Evolutionary conservation across 2,888 invertebrate genomes (phyloP).

Genomic region (Melanargia galathea): DNA sequence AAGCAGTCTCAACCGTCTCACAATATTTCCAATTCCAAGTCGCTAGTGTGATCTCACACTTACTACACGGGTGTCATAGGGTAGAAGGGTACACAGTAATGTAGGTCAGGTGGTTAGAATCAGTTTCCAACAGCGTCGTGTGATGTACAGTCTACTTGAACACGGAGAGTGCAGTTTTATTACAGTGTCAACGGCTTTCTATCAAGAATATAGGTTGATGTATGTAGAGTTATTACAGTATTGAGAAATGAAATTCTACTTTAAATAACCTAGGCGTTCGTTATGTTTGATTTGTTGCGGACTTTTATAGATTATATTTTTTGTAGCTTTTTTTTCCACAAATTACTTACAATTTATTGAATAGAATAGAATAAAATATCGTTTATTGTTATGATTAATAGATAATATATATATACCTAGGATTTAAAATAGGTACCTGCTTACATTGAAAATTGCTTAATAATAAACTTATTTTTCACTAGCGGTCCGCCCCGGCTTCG

Average conservation of each 20-base stretch:
- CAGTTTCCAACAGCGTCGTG: slow-evolving; percentile 36
- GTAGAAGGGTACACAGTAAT: slow-evolving; percentile 35
- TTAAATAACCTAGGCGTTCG: slow-evolving; percentile 4
- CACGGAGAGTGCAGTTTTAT: slow-evolving; percentile 18
- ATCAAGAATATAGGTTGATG: slow-evolving; percentile 9
- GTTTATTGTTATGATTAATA: no score
- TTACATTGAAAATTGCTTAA: no score
- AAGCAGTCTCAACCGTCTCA: neutral
- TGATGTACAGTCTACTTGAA: slow-evolving; percentile 30
- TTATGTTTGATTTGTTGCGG: slow-evolving; percentile 10
- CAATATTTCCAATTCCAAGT: neutral
- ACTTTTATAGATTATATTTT: neutral
- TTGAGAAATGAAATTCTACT: slow-evolving; percentile 8
- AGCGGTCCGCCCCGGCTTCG: no score
- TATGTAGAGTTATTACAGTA: slow-evolving; percentile 13
- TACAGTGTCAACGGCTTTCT: slow-evolving; percentile 19
- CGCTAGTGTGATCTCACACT: slow-evolving; percentile 22
- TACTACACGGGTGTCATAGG: slow-evolving; percentile 55
- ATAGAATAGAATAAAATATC: no score
- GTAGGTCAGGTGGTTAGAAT: slow-evolving; percentile 36
- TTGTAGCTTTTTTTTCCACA: no score
- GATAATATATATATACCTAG: no score
- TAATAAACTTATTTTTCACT: no score
- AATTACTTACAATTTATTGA: no score
- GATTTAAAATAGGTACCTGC: no score